These are phyloP conservation scores for Stegophylla sp. DNA, from an alignment of 2,888 invertebrate species.

Conservation along the genomic window DNA sequence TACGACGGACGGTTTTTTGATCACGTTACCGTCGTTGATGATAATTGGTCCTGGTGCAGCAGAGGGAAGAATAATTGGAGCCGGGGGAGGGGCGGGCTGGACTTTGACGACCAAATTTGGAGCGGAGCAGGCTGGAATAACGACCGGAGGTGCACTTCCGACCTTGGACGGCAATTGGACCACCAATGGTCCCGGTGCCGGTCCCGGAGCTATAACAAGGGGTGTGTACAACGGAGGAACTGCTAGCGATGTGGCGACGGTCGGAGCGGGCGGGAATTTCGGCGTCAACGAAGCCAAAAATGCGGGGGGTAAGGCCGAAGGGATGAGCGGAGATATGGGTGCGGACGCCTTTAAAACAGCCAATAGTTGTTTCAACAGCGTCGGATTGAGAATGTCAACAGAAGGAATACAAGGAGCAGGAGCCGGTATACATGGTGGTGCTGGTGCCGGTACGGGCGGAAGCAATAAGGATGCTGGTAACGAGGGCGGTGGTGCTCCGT, in stretches of 20 bases:
- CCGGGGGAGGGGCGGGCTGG: background rate
- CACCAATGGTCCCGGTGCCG: constrained; percentile 3
- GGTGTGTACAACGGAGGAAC: background rate
- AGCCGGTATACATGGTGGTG: background rate
- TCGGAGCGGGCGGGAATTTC: background rate
- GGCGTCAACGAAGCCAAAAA: background rate
- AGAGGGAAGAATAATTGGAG: background rate
- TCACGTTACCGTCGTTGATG: constrained; percentile 9
- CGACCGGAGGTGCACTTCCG: background rate
- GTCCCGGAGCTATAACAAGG: constrained; percentile 8
- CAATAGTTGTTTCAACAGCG: too few species aligned
- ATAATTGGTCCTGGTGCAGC: constrained; percentile 26
- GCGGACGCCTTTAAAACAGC: too few species aligned
- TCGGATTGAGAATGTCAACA: too few species aligned
- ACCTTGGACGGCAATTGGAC: constrained; percentile 11
- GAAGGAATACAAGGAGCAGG: background rate
- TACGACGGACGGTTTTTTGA: background rate
- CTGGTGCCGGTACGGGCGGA: too few species aligned
- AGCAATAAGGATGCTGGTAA: background rate
- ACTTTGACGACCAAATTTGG: constrained; percentile 21
- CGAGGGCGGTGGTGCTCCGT: too few species aligned
- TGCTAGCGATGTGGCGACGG: background rate
- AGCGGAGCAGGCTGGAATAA: constrained; percentile 12
- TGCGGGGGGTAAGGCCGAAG: background rate
- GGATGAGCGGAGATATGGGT: background rate